Evolutionary conservation across 2,888 invertebrate genomes (phyloP), one percentile per base, ranked within the genome.

Genomic region (Idaea straminata): DNA sequence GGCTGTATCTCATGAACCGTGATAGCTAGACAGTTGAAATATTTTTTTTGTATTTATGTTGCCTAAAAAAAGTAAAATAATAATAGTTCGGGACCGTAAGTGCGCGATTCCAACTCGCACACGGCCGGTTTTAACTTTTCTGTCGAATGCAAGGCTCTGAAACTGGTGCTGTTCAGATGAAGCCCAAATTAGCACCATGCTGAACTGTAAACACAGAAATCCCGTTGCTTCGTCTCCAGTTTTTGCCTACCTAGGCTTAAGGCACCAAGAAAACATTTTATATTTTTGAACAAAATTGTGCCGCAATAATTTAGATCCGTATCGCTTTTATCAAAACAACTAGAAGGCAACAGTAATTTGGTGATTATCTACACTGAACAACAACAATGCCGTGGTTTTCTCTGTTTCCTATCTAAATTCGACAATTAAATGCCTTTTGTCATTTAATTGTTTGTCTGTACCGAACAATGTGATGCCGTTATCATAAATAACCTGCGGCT

Each of bases 391-490:
- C 75, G 68, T 70, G 62, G 67, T 69, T 73, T 75, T 72, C 75
- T 73, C 74, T 78, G 77, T 80, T 77, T 76, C 79, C 76, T 79
- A 78, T 77, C 80, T 80, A 82, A 83, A 84, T 83, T 83, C 79
- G 76, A 80, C 83, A 82, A 83, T 84, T 84, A 83, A 78, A 78
- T 68, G 74, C 77, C 81, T 78, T 83, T 84, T 84, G 83, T 84
- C 80, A 75, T 82, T 76, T 80, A 80, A 84, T 84, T 84, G 83
- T 84, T 84, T 82, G 79, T 80, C 81, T 83, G 77, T 74, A 77
- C 76, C 68, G 72, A 77, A 80, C 83, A 82, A 81, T 69, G 78
- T 71, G 69, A 69, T 68, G 71, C 64, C 70, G 69, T 79, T 78
- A 81, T 82, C 79, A 78, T 82, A 84, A 84, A 84, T 83, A 81